Evolutionary conservation across 1,140 invertebrate genomes (phyloP).

Genomic region (Heliconius hermathena): DNA sequence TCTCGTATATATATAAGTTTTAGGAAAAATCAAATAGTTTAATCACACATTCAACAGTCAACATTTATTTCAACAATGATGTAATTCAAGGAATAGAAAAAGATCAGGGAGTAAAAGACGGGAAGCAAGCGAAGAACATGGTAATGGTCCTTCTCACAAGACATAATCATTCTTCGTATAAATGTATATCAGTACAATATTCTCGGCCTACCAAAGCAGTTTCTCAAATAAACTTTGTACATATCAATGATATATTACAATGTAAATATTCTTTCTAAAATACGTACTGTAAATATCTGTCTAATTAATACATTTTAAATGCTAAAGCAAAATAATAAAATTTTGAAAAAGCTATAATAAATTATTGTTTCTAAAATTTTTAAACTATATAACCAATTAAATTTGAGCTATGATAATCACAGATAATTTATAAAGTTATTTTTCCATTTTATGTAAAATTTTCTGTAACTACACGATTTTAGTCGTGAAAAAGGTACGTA

Average conservation of each 20-base stretch:
- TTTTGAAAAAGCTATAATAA: constrained; percentile 3
- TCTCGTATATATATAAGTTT: too few species aligned
- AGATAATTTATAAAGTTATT: not conserved
- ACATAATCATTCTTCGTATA: constrained; percentile 48
- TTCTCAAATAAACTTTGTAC: not conserved
- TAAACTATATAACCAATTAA: not conserved
- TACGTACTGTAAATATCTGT: not conserved
- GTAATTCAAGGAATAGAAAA: not conserved
- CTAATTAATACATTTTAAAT: not conserved
- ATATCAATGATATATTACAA: not conserved
- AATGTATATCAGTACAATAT: not conserved
- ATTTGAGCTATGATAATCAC: not conserved
- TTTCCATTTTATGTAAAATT: not conserved
- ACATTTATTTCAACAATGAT: not conserved
- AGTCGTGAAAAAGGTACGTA: not conserved
- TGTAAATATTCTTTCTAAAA: not conserved
- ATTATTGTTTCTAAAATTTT: not conserved
- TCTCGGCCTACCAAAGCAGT: not conserved
- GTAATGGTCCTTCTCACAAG: constrained; percentile 39
- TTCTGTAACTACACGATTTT: not conserved
- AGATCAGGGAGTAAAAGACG: not conserved
- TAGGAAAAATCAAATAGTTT: not conserved
- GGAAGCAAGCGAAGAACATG: constrained; percentile 24
- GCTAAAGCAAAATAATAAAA: constrained; percentile 6
- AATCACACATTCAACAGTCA: not conserved